A percentile compares a stretch with the other conserved stretches of the same genome.
Conservation (phyloP, 2,888 invertebrate species). For the Mongoloraphidia duomilia region DNA sequence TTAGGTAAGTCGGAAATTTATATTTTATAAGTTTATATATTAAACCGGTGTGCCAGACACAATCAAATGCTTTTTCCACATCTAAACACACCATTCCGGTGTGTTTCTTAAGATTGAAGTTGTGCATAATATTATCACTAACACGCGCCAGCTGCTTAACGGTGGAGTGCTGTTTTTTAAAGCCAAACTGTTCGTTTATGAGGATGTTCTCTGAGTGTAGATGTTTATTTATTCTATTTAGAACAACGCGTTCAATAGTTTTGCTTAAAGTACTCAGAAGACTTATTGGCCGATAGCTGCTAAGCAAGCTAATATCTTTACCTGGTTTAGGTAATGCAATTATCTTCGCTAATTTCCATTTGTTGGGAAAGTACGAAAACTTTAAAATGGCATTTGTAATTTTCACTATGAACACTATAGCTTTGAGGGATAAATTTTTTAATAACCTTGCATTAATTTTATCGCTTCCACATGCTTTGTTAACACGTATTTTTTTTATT, state of each 20-base stretch:
- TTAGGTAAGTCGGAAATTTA: too few relatives aligned
- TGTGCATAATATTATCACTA: constrained; percentile 14
- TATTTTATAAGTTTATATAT: too few relatives aligned
- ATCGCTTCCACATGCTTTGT: constrained; percentile 12
- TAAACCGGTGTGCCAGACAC: too few relatives aligned
- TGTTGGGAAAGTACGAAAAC: too few relatives aligned
- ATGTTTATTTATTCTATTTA: too few relatives aligned
- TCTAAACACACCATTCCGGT: too few relatives aligned
- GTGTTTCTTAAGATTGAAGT: constrained; percentile 17
- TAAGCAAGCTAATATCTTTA: constrained; percentile 6
- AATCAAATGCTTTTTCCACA: too few relatives aligned
- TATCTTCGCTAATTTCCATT: too few relatives aligned
- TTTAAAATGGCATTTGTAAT: too few relatives aligned
- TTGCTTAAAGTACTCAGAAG: constrained; percentile 12
- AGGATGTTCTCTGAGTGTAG: constrained; percentile 11
- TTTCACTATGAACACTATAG: constrained; percentile 12
- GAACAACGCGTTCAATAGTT: constrained; percentile 17
- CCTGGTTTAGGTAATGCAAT: too few relatives aligned
- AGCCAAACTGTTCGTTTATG: constrained; percentile 19
- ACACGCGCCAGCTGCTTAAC: constrained; percentile 19
- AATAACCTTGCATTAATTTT: constrained; percentile 11
- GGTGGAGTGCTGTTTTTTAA: constrained; percentile 19
- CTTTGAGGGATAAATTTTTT: constrained; percentile 14
- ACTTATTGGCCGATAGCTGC: constrained; percentile 16
- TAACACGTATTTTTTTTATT: too few relatives aligned